Percentiles rank a stretch among this genome's conserved stretches.
Evolutionary conservation across 2,113 vertebrate species (phyloP).

Genomic region (Nothocercus julius): DNA sequence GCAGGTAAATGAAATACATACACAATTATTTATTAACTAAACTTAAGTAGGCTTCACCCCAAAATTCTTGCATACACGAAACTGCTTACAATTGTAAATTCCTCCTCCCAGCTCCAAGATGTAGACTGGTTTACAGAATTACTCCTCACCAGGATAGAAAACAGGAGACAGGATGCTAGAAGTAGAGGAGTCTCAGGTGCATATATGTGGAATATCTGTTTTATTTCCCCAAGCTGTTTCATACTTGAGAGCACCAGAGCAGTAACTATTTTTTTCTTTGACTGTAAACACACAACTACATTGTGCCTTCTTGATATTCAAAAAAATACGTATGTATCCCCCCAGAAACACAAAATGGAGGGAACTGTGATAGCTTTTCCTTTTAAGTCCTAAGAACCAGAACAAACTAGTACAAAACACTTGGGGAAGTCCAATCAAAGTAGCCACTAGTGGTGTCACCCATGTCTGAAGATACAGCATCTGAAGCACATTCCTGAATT

Average conservation of each 20-base stretch:
- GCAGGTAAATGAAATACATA: neutral
- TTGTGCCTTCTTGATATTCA: neutral
- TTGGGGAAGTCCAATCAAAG: neutral
- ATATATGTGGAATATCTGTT: neutral
- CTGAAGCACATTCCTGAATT: neutral
- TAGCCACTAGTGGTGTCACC: neutral
- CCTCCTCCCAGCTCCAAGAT: neutral
- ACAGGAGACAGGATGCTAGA: neutral
- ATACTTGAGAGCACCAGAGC: neutral
- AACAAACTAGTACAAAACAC: neutral
- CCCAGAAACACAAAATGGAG: neutral
- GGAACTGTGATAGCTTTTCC: neutral
- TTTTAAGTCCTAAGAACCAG: neutral
- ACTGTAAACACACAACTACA: neutral
- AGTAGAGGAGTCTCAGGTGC: neutral
- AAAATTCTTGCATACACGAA: neutral
- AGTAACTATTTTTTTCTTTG: neutral
- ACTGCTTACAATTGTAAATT: neutral
- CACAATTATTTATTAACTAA: neutral
- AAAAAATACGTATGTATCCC: neutral
- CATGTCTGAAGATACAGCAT: neutral
- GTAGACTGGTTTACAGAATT: neutral
- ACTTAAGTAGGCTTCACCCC: neutral
- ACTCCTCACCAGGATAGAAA: neutral
- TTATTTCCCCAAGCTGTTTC: neutral